These are phyloP conservation scores for Ophion ventricosus DNA, from an alignment of 2,888 invertebrate genomes.

Conservation along the genomic window DNA sequence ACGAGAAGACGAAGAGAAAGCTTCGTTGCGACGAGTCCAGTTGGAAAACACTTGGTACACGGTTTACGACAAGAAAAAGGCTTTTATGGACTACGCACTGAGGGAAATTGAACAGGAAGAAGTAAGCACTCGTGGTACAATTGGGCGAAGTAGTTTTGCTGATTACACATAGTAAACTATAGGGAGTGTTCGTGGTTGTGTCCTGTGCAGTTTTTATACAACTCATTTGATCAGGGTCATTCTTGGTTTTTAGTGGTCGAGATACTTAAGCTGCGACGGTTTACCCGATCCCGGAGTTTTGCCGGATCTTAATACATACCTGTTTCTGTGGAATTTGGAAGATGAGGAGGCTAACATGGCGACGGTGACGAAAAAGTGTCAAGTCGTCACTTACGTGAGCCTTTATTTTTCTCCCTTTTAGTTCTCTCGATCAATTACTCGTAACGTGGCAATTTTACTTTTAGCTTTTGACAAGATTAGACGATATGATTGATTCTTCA, in stretches of 20 bases:
- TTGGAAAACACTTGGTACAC: constrained; percentile 72
- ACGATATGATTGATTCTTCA: constrained; percentile 84
- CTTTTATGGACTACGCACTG: constrained; percentile 71
- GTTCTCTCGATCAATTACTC: neutral
- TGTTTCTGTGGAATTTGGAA: constrained; percentile 85
- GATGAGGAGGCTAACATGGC: constrained; percentile 82
- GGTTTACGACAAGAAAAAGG: constrained; percentile 69
- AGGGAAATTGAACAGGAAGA: constrained; percentile 72
- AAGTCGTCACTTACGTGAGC: constrained; percentile 84
- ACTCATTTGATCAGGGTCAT: neutral
- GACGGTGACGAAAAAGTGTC: constrained; percentile 83
- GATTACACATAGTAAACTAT: too few relatives aligned
- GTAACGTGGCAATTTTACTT: constrained; percentile 60
- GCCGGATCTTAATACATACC: constrained; percentile 86
- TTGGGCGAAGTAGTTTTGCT: too few relatives aligned
- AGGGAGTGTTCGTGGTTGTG: too few relatives aligned
- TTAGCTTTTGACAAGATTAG: constrained; percentile 85
- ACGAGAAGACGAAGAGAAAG: constrained; percentile 72
- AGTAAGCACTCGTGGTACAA: constrained; percentile 68
- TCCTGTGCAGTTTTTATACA: neutral
- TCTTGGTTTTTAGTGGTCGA: constrained; percentile 84
- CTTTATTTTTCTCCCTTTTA: neutral
- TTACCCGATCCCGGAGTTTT: constrained; percentile 86
- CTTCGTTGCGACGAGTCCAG: constrained; percentile 73
- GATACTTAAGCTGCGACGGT: constrained; percentile 86